Base-by-base conservation (phyloP, 2,888 invertebrate genomes). In the Himalopsyche anomala region DNA sequence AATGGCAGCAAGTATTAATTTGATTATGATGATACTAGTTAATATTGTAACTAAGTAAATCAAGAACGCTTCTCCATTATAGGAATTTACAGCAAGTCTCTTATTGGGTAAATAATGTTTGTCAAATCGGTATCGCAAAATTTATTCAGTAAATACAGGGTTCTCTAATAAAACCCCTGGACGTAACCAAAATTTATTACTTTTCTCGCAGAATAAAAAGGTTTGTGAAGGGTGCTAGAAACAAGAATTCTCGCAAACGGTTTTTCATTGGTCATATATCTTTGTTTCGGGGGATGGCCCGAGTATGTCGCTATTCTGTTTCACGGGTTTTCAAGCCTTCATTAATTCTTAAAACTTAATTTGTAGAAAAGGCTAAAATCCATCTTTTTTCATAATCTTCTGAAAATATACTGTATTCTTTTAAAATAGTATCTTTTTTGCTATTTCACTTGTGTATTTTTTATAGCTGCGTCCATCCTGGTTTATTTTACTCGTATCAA, bases 181-280 rank as follows among this genome's bases (percentile, higher is more conserved):
- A 54, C 54, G 54, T 81, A 81, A 81, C 81, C 38, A 40, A 54
- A 81, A 81, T 81, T 81, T 81, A 81, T 54, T 51, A 54, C 51
- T 45, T 54, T 45, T 81, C 81, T n/a, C 51, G 54, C 81, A 15
- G 55, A 54, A 81, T 55, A 81, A 81, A 81, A 54, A 81, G 81
- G 81, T 55, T 54, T 81, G 54, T 38, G 54, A 81, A 81, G 81
- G 54, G 51, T 81, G 81, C 51, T 54, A 81, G 45, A 81, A 45
- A 38, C 51, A 54, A 81, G 81, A 54, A 80, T 80, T 80, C 80
- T 19, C 19, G 74, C 74, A 74, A 74, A 81, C 54, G 51, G 54
- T 81, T 81, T 81, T 55, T 81, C 81, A 81, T 54, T 54, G 54
- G 81, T 55, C 81, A 55, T 81, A 81, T 81, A 54, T 81, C 81